Base-by-base conservation (phyloP, 2,888 invertebrate genomes). In the Mimas tiliae region DNA sequence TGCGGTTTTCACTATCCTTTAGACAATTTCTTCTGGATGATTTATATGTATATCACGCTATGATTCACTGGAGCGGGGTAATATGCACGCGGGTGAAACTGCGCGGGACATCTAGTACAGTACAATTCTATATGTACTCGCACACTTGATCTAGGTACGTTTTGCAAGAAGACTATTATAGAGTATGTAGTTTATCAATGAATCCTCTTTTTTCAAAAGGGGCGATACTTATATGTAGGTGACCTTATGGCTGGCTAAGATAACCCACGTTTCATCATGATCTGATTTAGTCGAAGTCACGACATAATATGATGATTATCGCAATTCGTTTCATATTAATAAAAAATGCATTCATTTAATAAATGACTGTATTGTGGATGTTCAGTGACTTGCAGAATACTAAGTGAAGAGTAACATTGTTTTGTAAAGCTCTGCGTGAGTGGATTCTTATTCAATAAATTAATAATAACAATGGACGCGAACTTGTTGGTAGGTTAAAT, bases 401-500 rank as follows among this genome's bases (percentile, higher is more conserved):
- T 42, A 12, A 47, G 47, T 47, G 27, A n/a, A 45, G n/a, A 62
- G 27, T 47, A 63, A 63, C 42, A 47, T 63, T 47, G n/a, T 11
- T 27, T 45, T 45, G 47, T 63, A 47, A 27, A 48, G 48, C n/a
- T 33, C 48, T 48, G 47, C 48, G 33, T n/a, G 33, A 27, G 45
- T 58, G 21, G n/a, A 21, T 45, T 33, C 42, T 47, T 33, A 12
- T 33, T 16, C 48, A 63, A 51, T 42, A 53, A 63, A 27, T 27
- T 50, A 62, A 42, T 14, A 45, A 52, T 68, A 76, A 80, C 76
- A 78, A 79, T 80, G 73, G 78, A 70, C 63, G 68, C 65, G 69
- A 74, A 72, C 63, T 71, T 74, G 72, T 69, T 72, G 69, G 73
- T 77, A 74, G 74, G 78, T 81, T 76, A 72, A 75, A 80, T 80